Conservation (phyloP, 2,797 vertebrate species). For the Falco cherrug region DNA sequence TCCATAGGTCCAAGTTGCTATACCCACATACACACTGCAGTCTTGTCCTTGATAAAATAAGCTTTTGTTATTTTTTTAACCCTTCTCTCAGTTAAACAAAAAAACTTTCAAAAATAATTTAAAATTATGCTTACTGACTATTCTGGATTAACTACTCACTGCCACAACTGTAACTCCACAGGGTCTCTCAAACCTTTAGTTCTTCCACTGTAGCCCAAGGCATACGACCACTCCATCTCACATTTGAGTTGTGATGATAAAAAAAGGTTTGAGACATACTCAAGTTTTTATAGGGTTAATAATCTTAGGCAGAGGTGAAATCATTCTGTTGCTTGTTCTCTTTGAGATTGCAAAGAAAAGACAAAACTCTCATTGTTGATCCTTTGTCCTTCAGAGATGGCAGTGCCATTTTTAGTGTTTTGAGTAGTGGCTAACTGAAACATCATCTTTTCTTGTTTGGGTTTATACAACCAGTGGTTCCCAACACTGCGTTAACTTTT, state of each 20-base stretch:
- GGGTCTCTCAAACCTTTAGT: background rate
- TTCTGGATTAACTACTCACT: conserved; percentile 7
- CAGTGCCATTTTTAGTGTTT: background rate
- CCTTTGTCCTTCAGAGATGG: background rate
- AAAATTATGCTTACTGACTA: background rate
- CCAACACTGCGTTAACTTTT: conserved; percentile 87
- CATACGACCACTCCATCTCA: background rate
- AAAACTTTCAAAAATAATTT: conserved; percentile 23
- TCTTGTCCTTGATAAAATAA: conserved; percentile 6
- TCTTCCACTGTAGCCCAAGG: background rate
- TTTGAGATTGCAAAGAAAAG: background rate
- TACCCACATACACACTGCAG: background rate
- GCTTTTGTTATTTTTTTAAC: background rate
- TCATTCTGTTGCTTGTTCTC: background rate
- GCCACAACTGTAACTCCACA: background rate
- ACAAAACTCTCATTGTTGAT: background rate
- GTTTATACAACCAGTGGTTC: conserved; percentile 84
- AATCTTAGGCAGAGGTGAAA: background rate
- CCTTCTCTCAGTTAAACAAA: conserved; percentile 1
- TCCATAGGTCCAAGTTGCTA: background rate
- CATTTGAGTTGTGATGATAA: background rate
- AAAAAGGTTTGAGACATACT: background rate
- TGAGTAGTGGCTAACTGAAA: background rate
- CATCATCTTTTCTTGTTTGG: background rate
- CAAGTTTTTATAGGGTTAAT: background rate